Evolutionary conservation across 2,797 vertebrate genomes (phyloP).

Genomic region (Poliocrania exsul): DNA sequence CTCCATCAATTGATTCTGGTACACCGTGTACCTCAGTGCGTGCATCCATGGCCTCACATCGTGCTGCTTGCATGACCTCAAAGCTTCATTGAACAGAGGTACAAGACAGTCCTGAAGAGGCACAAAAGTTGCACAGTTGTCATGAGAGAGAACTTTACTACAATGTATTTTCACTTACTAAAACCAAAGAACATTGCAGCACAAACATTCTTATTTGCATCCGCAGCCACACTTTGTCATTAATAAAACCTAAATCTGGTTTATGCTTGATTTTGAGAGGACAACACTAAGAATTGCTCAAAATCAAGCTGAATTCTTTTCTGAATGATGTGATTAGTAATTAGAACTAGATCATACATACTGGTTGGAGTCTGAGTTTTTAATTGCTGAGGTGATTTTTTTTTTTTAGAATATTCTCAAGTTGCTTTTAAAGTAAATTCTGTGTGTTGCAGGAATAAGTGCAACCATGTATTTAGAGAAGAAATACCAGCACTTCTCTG

Average conservation of each 20-base stretch:
- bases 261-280: neutral
- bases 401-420: neutral
- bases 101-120: constrained; percentile 88
- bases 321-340: neutral
- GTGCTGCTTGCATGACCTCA: constrained; percentile 93
- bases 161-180: neutral
- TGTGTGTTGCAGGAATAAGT: neutral
- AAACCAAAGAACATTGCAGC: neutral
- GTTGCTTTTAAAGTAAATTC: neutral
- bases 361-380: neutral
- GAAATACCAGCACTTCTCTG: neutral
- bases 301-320: neutral
- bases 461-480: neutral
- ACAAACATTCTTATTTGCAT: neutral
- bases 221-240: neutral
- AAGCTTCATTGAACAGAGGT: constrained; percentile 91
- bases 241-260: neutral
- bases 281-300: neutral
- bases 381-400: neutral
- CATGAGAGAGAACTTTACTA: neutral
- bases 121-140: neutral
- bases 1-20: constrained; percentile 88
- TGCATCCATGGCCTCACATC: constrained; percentile 96
- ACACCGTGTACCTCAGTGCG: constrained; percentile 91
- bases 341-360: neutral